Conservation (phyloP, 1,140 invertebrate genomes). For the Sminthurides bifidus region DNA sequence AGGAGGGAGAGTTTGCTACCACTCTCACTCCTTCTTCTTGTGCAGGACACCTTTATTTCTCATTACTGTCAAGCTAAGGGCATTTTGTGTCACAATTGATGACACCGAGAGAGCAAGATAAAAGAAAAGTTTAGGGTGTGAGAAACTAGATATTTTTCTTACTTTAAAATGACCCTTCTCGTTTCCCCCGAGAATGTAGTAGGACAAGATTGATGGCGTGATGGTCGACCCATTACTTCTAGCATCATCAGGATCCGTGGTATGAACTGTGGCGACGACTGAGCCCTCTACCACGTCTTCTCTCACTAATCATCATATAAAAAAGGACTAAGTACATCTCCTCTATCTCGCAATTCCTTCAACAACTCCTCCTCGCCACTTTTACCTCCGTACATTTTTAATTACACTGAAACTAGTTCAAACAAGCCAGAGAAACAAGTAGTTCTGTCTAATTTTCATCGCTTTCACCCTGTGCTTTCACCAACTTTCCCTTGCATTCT, state of each 20-base stretch:
- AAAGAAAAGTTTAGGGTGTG: too few relatives aligned
- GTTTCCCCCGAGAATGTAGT: constrained; percentile 30
- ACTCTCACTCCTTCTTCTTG: too few relatives aligned
- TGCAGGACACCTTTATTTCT: too few relatives aligned
- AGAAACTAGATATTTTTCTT: too few relatives aligned
- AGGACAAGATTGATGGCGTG: constrained; percentile 19
- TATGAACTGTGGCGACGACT: constrained; percentile 22
- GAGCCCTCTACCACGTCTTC: constrained; percentile 26
- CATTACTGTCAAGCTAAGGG: too few relatives aligned
- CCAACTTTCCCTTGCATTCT: too few relatives aligned
- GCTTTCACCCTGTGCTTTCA: too few relatives aligned
- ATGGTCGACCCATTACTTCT: constrained; percentile 18
- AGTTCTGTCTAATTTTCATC: too few relatives aligned
- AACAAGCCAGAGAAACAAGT: too few relatives aligned
- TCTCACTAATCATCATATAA: constrained; percentile 15
- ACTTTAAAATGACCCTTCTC: constrained; percentile 30
- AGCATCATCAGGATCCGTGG: constrained; percentile 25
- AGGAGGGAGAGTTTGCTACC: too few relatives aligned
- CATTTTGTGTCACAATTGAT: too few relatives aligned
- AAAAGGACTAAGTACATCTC: not conserved
- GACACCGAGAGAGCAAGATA: too few relatives aligned
- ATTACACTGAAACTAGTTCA: not conserved
- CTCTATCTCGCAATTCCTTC: not conserved
- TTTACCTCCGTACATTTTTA: not conserved
- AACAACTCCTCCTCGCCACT: not conserved